phyloP scores from a whole-genome alignment of 2,888 invertebrate species.

The Dorcus parallelipipedus region DNA sequence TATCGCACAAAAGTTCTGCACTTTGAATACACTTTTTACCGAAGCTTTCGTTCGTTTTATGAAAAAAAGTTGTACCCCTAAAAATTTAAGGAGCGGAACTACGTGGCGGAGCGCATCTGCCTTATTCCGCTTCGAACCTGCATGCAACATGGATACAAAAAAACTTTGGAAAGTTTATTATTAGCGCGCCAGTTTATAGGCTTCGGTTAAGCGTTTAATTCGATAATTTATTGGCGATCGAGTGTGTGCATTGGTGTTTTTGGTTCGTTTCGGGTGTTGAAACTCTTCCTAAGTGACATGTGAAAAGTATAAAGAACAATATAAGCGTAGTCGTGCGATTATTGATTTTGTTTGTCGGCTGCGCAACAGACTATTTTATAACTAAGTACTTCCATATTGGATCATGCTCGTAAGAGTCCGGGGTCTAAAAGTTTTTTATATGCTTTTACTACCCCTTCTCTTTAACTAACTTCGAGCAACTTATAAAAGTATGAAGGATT shows the following conservation, averaged over 20 bases:
- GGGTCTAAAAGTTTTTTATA: conserved; percentile 43
- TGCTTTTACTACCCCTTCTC: conserved; percentile 40
- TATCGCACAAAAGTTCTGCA: conserved; percentile 28
- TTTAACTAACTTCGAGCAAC: conserved; percentile 39
- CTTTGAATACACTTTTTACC: conserved; percentile 25
- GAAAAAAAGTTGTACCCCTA: conserved; percentile 12
- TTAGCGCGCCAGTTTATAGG: neutral
- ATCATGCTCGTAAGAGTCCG: conserved; percentile 43
- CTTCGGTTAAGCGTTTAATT: neutral
- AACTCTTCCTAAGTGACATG: conserved; percentile 7
- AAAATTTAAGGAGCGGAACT: neutral
- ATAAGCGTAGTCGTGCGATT: conserved; percentile 26
- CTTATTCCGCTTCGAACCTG: conserved; percentile 22
- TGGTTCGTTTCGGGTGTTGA: too few species aligned
- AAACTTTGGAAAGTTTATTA: conserved; percentile 1
- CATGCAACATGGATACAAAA: conserved; percentile 14
- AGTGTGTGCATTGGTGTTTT: too few species aligned
- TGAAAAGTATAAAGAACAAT: conserved; percentile 20
- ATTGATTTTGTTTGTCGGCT: conserved; percentile 36
- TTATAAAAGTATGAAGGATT: conserved; percentile 36
- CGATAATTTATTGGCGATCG: too few species aligned
- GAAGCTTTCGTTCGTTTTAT: conserved; percentile 18
- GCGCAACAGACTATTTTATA: conserved; percentile 36
- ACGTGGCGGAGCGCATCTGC: conserved; percentile 8
- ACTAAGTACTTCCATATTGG: conserved; percentile 41